Conservation (phyloP, 2,797 vertebrate species). For the Clarias fuscus region DNA sequence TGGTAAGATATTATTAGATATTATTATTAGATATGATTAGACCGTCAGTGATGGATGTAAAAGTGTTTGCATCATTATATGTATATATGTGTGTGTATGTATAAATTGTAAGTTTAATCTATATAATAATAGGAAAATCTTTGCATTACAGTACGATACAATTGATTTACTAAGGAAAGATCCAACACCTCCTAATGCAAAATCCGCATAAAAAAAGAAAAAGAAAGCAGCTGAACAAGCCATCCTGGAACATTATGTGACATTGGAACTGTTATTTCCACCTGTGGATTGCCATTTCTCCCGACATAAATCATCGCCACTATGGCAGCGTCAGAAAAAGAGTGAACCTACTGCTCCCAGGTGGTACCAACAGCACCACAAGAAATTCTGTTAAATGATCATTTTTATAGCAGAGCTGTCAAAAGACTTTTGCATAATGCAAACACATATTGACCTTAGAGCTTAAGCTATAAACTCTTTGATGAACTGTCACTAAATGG, state of each 20-base stretch:
- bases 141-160: background rate
- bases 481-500: slow-evolving; percentile 28
- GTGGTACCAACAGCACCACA: background rate
- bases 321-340: background rate
- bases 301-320: background rate
- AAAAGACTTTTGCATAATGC: slow-evolving; percentile 31
- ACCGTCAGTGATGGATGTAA: no score
- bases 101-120: no score
- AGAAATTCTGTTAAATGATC: slow-evolving; percentile 22
- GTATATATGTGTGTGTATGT: no score
- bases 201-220: background rate
- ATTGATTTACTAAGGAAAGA: background rate
- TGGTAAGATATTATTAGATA: background rate
- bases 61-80: no score
- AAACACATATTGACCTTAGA: slow-evolving; percentile 9
- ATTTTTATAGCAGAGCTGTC: slow-evolving; percentile 13
- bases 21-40: no score
- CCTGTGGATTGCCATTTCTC: background rate
- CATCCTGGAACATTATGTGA: background rate
- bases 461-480: slow-evolving; percentile 11
- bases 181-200: no score
- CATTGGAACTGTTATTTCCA: slow-evolving; percentile 29
- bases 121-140: no score
- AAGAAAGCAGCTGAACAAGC: background rate
- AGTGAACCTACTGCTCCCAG: no score